Percentiles rank a stretch among this genome's conserved stretches.
These are phyloP conservation scores for Drosophila setifemur DNA, from an alignment of 1,140 invertebrate genomes.

Conservation along the genomic window DNA sequence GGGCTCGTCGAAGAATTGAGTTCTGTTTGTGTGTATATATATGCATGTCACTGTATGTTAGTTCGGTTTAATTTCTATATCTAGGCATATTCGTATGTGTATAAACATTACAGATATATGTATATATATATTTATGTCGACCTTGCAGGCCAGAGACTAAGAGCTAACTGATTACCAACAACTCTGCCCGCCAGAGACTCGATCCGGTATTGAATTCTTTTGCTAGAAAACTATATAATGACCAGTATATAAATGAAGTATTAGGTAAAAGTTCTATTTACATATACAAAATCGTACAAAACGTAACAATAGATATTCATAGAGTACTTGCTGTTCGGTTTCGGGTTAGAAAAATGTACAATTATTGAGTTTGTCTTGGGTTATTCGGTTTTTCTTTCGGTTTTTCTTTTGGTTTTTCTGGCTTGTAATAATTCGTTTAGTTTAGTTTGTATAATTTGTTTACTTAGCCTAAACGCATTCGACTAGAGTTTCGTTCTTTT, in stretches of 20 bases:
- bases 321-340: constrained; percentile 5
- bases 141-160: constrained; percentile 60
- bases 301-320: constrained; percentile 62
- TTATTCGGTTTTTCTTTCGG: too few relatives aligned
- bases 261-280: constrained; percentile 72
- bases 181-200: constrained; percentile 41
- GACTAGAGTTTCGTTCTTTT: constrained; percentile 37
- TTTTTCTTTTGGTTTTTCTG: neutral
- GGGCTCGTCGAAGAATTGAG: constrained; percentile 30
- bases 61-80: constrained; percentile 38
- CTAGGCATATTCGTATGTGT: constrained; percentile 43
- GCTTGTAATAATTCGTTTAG: constrained; percentile 11
- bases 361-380: constrained; percentile 53
- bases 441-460: constrained; percentile 53
- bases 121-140: constrained; percentile 14
- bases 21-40: constrained; percentile 26
- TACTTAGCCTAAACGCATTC: constrained; percentile 67
- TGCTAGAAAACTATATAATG: constrained; percentile 65
- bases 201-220: constrained; percentile 31
- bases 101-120: constrained; percentile 71
- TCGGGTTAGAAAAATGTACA: constrained; percentile 65
- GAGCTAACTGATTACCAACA: constrained; percentile 61
- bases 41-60: constrained; percentile 29
- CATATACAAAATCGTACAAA: constrained; percentile 76
- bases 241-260: constrained; percentile 27